A percentile compares a stretch with the other conserved stretches of the same genome.
These are phyloP conservation scores for Ridgeia piscesae DNA, from an alignment of 1,140 invertebrate species.

Conservation along the genomic window DNA sequence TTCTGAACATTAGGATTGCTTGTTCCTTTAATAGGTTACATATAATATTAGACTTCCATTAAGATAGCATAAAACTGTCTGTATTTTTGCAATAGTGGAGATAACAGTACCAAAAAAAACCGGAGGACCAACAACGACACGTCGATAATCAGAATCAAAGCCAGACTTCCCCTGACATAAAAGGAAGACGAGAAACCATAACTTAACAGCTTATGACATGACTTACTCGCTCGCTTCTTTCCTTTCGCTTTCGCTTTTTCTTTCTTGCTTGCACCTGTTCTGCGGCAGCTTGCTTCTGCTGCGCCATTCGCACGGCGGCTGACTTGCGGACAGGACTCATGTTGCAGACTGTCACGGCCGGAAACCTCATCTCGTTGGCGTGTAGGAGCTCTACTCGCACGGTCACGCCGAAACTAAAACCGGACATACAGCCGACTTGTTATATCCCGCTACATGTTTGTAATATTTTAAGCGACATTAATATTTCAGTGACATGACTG, in stretches of 20 bases:
- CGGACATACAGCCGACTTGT: background rate
- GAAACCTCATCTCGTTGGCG: slow-evolving; percentile 21
- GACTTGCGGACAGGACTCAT: slow-evolving; percentile 27
- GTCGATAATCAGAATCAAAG: no score
- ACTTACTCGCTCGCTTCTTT: slow-evolving; percentile 11
- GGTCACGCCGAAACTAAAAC: slow-evolving; percentile 9
- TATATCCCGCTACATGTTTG: background rate
- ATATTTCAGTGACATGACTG: background rate
- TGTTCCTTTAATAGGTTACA: no score
- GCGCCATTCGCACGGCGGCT: background rate
- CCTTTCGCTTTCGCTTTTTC: background rate
- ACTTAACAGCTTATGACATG: background rate
- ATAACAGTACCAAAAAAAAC: no score
- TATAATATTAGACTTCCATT: no score
- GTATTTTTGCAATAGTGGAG: no score
- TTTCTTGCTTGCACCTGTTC: background rate
- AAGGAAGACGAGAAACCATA: no score
- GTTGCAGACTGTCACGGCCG: slow-evolving; percentile 28
- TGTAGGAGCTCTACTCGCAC: slow-evolving; percentile 8
- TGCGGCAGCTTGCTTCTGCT: background rate
- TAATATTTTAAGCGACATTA: background rate
- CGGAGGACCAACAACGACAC: no score
- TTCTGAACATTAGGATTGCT: no score
- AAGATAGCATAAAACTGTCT: no score
- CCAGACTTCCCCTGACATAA: no score